These are phyloP conservation scores for Gastrophryne carolinensis DNA, from an alignment of 2,797 vertebrate species.

Conservation along the genomic window DNA sequence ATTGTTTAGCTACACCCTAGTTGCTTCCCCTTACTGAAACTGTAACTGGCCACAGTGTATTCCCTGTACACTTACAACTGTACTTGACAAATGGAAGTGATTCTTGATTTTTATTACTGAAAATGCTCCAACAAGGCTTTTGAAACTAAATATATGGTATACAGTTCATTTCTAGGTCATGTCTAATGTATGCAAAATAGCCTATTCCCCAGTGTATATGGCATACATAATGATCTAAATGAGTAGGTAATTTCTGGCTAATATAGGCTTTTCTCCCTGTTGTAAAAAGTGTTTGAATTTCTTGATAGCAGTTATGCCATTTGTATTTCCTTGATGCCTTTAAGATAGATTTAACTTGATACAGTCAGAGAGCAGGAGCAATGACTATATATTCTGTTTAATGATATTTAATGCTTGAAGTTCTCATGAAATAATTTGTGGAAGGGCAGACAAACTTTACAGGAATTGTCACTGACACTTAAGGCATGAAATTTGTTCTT, in stretches of 20 bases:
- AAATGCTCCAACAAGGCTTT: too few relatives aligned
- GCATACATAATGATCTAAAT: not conserved
- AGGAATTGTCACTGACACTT: not conserved
- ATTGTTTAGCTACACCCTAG: too few relatives aligned
- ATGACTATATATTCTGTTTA: slow-evolving; percentile 20
- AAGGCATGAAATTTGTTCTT: not conserved
- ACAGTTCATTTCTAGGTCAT: too few relatives aligned
- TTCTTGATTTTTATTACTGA: too few relatives aligned
- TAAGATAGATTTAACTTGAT: not conserved
- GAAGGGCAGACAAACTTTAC: not conserved
- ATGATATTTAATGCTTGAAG: not conserved
- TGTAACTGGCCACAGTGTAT: too few relatives aligned
- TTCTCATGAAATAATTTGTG: slow-evolving; percentile 2
- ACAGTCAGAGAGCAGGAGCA: not conserved
- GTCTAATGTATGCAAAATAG: not conserved
- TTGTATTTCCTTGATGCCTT: not conserved
- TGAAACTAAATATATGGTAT: too few relatives aligned
- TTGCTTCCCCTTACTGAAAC: too few relatives aligned
- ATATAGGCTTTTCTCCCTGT: not conserved
- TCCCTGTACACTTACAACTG: too few relatives aligned
- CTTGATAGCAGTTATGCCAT: not conserved
- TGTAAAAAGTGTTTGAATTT: not conserved
- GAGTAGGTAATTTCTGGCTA: not conserved
- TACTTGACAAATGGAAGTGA: too few relatives aligned
- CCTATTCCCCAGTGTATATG: not conserved